Percentiles rank a stretch among this genome's conserved stretches.
Evolutionary conservation across 2,797 vertebrate genomes (phyloP).

Genomic region (Clarias laeviceps): DNA sequence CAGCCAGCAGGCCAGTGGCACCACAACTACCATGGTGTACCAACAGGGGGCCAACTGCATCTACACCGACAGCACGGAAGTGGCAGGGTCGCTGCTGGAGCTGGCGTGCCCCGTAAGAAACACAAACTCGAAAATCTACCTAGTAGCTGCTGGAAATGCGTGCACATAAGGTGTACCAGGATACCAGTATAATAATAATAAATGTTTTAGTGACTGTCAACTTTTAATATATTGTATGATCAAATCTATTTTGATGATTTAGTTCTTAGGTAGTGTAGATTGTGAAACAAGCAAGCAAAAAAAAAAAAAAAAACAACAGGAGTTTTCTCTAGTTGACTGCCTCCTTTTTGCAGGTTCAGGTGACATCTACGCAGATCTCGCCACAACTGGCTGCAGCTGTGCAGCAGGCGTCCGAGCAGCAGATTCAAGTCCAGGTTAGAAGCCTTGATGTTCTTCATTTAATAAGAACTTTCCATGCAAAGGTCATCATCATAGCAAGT

Average conservation of each 20-base stretch:
- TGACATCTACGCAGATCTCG: constrained; percentile 86
- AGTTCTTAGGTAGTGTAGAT: not conserved
- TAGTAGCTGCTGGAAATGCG: not conserved
- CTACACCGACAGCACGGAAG: constrained; percentile 98
- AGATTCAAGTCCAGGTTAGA: constrained; percentile 93
- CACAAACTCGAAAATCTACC: not conserved
- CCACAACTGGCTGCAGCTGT: constrained; percentile 88
- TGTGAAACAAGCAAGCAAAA: not conserved
- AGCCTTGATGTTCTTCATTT: not conserved
- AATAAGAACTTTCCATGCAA: not conserved
- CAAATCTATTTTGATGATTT: not conserved
- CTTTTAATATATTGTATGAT: not conserved
- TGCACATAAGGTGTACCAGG: not conserved
- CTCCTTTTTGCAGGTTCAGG: constrained; percentile 82
- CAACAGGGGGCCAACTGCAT: constrained; percentile 93
- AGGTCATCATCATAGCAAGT: no score
- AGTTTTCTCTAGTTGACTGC: not conserved
- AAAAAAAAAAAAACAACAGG: no score
- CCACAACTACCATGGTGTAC: constrained; percentile 93
- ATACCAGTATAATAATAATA: not conserved
- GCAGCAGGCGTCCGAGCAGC: constrained; percentile 89
- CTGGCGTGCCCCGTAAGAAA: constrained; percentile 92
- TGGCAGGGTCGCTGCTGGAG: constrained; percentile 95
- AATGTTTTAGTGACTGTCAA: not conserved
- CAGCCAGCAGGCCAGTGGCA: constrained; percentile 80